These are phyloP conservation scores for Eriocheir sinensis DNA, from an alignment of 1,140 invertebrate species.

Conservation along the genomic window DNA sequence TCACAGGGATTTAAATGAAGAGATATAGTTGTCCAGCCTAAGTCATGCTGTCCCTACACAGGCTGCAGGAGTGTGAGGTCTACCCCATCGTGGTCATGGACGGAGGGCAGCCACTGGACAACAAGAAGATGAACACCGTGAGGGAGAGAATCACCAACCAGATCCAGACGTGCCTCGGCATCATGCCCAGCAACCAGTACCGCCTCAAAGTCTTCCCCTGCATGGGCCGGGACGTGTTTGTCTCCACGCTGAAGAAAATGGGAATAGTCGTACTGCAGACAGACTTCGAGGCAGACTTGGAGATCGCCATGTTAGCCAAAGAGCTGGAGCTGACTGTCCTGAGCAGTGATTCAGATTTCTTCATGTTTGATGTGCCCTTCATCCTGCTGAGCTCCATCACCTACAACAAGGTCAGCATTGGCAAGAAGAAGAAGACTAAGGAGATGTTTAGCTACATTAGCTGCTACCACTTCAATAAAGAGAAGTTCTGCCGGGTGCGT, in stretches of 20 bases:
- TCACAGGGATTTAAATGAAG: too few relatives aligned
- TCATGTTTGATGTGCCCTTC: conserved; percentile 60
- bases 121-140: conserved; percentile 69
- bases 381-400: conserved; percentile 63
- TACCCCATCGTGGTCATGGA: conserved; percentile 73
- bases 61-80: conserved; percentile 70
- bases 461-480: conserved; percentile 62
- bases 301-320: conserved; percentile 74
- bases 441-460: conserved; percentile 51
- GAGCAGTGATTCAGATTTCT: conserved; percentile 78
- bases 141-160: conserved; percentile 58
- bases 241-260: conserved; percentile 56
- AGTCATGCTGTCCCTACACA: too few relatives aligned
- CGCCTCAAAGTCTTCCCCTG: conserved; percentile 69
- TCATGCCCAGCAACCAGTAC: conserved; percentile 56
- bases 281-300: conserved; percentile 78
- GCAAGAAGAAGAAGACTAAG: conserved; percentile 17
- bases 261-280: conserved; percentile 69
- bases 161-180: conserved; percentile 57
- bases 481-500: conserved; percentile 67
- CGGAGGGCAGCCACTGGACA: conserved; percentile 75
- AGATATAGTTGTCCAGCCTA: too few relatives aligned
- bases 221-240: conserved; percentile 75
- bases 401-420: conserved; percentile 41
- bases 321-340: conserved; percentile 65